These are phyloP conservation scores for Hyperoplus lanceolatus DNA, from an alignment of 2,797 vertebrate genomes.

Conservation along the genomic window DNA sequence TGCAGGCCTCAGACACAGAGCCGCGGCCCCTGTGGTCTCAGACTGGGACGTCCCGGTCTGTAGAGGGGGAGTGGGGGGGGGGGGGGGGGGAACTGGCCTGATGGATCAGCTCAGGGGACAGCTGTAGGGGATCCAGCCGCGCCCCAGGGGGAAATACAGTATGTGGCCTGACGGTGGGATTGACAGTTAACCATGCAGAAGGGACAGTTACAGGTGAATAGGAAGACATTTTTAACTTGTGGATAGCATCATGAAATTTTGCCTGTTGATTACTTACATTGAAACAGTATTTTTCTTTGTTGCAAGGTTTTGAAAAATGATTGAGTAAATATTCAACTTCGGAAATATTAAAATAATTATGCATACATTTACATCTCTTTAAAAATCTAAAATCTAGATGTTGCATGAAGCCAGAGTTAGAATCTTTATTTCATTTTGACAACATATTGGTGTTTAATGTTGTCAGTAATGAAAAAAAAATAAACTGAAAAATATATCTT, in stretches of 20 bases:
- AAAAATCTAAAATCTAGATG: too few relatives aligned
- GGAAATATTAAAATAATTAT: too few relatives aligned
- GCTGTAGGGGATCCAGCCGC: slow-evolving; percentile 59
- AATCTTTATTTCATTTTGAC: too few relatives aligned
- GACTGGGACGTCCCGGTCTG: slow-evolving; percentile 61
- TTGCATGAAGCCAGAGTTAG: too few relatives aligned
- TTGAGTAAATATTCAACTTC: too few relatives aligned
- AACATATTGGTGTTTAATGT: too few relatives aligned
- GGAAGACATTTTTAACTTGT: background rate
- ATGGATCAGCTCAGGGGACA: slow-evolving; percentile 66
- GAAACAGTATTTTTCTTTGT: too few relatives aligned
- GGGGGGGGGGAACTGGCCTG: slow-evolving; percentile 41
- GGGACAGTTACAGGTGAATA: slow-evolving; percentile 3
- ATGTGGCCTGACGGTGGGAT: slow-evolving; percentile 23
- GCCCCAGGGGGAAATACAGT: slow-evolving; percentile 44
- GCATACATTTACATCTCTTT: too few relatives aligned
- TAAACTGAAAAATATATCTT: too few relatives aligned
- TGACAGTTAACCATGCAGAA: slow-evolving; percentile 23
- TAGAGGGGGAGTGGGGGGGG: slow-evolving; percentile 51
- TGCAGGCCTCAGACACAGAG: slow-evolving; percentile 80
- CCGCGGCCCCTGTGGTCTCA: slow-evolving; percentile 68
- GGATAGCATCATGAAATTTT: background rate
- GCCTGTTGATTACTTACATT: too few relatives aligned
- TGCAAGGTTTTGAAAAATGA: too few relatives aligned
- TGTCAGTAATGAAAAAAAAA: too few relatives aligned